These are phyloP conservation scores for Capra hircus DNA, from an alignment of 2,113 vertebrate species.

Conservation along the genomic window DNA sequence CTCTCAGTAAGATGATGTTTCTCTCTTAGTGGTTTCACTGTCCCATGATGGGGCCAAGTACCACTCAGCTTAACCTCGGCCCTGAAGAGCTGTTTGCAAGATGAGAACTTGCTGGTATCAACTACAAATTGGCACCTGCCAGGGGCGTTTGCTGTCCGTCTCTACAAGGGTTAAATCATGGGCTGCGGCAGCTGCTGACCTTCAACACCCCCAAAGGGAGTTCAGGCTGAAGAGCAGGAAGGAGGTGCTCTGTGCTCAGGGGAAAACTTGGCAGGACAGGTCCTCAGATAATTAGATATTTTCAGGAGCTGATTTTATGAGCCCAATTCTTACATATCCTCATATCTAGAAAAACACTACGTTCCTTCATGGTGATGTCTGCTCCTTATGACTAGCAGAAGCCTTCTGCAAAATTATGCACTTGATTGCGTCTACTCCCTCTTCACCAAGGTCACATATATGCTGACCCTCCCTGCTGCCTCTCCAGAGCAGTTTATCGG, in stretches of 20 bases:
- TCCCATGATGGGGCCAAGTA: not conserved
- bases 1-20: not conserved
- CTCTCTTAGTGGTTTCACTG: not conserved
- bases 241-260: not conserved
- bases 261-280: not conserved
- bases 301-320: not conserved
- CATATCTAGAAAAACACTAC: not conserved
- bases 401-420: not conserved
- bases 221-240: not conserved
- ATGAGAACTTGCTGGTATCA: not conserved
- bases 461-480: accelerated
- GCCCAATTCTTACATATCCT: not conserved
- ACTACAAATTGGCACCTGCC: not conserved
- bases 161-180: not conserved
- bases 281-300: not conserved
- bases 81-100: not conserved
- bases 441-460: not conserved
- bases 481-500: not conserved
- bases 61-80: not conserved
- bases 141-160: not conserved
- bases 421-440: not conserved
- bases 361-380: not conserved
- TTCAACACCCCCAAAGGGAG: not conserved
- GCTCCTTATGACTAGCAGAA: not conserved
- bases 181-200: not conserved